A percentile compares a stretch with the other conserved stretches of the same genome.
Conservation (phyloP, 1,140 invertebrate genomes). For the Drosophila ananassae region DNA sequence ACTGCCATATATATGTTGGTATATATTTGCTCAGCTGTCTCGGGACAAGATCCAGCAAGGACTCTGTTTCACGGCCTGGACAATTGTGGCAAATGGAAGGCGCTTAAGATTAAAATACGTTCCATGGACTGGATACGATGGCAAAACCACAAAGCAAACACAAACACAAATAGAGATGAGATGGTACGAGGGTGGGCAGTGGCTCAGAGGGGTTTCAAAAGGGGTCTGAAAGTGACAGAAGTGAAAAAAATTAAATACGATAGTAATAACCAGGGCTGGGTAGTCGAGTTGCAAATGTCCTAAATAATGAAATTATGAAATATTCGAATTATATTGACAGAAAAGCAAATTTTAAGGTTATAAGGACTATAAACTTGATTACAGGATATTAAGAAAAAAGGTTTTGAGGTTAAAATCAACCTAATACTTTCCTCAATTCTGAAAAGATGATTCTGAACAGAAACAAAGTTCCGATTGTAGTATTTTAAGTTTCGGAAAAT, state of each 20-base stretch:
- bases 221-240: constrained; percentile 1
- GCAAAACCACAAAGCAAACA: constrained; percentile 75
- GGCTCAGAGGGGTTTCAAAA: neutral
- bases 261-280: neutral
- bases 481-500: too few relatives aligned
- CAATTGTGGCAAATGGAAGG: constrained; percentile 79
- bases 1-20: neutral
- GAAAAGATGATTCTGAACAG: too few relatives aligned
- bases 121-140: constrained; percentile 56
- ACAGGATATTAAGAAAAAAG: too few relatives aligned
- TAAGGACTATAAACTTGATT: too few relatives aligned
- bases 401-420: too few relatives aligned
- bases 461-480: too few relatives aligned
- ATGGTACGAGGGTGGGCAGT: constrained; percentile 7
- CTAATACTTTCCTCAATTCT: too few relatives aligned
- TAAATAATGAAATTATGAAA: neutral
- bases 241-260: constrained; percentile 30
- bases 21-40: constrained; percentile 31
- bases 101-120: constrained; percentile 76
- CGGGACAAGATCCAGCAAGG: constrained; percentile 35
- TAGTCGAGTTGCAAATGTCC: neutral
- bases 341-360: too few relatives aligned
- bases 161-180: constrained; percentile 63
- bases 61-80: constrained; percentile 39
- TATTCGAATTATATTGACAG: neutral